A percentile compares a stretch with the other conserved stretches of the same genome.
These are phyloP conservation scores for Girardia tigrina DNA, from an alignment of 2,888 invertebrate genomes.

Conservation along the genomic window DNA sequence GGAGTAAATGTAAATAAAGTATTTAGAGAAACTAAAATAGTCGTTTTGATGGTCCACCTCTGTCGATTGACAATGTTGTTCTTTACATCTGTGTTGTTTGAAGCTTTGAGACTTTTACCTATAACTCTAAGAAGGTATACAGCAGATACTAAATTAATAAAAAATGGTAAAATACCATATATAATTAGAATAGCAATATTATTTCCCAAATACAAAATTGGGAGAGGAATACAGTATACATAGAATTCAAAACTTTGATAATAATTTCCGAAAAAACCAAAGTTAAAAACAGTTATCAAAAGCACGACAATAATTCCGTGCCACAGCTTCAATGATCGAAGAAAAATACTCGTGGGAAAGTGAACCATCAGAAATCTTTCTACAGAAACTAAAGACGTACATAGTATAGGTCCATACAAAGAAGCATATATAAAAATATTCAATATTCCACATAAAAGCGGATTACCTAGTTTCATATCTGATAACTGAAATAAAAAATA, in stretches of 20 bases:
- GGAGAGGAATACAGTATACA: not conserved
- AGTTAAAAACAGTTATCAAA: not conserved
- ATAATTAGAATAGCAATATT: not conserved
- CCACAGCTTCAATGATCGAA: not conserved
- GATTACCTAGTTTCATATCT: not conserved
- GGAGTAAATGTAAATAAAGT: not conserved
- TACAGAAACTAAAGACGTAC: not conserved
- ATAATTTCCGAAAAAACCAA: not conserved
- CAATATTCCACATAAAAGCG: not conserved
- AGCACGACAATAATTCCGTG: not conserved
- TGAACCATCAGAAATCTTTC: not conserved
- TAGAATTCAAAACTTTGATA: not conserved
- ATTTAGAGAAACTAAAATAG: not conserved
- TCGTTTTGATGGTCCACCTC: not conserved
- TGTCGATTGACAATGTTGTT: not conserved
- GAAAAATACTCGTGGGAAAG: not conserved
- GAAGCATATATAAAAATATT: not conserved
- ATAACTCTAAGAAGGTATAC: not conserved
- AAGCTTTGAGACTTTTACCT: not conserved
- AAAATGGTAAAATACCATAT: not conserved
- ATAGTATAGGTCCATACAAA: not conserved
- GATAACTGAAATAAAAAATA: not conserved
- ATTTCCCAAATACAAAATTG: not conserved
- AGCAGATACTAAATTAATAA: not conserved
- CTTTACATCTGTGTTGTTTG: not conserved